A percentile compares a stretch with the other conserved stretches of the same genome.
Evolutionary conservation across 2,888 invertebrate genomes (phyloP).

Genomic region (Netelia inedita): DNA sequence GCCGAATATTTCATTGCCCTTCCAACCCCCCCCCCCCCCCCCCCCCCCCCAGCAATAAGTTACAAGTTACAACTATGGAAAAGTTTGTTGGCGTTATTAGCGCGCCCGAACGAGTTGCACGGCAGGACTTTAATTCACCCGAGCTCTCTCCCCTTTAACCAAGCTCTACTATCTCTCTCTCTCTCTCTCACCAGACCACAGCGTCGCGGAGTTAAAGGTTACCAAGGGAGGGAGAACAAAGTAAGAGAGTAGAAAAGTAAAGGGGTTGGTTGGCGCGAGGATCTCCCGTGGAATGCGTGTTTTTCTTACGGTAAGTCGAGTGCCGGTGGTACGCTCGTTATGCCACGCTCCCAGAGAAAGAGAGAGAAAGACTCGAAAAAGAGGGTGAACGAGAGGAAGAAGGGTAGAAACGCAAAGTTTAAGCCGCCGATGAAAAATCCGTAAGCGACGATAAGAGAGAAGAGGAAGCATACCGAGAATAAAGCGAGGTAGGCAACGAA

Average conservation of each 20-base stretch:
- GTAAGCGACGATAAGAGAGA: slow-evolving; percentile 19
- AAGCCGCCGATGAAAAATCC: slow-evolving; percentile 31
- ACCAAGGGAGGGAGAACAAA: slow-evolving; percentile 15
- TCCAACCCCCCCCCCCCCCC: slow-evolving; percentile 25
- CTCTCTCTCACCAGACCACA: slow-evolving; percentile 1
- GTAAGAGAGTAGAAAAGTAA: slow-evolving; percentile 31
- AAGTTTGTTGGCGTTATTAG: slow-evolving; percentile 69
- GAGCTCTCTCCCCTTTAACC: slow-evolving; percentile 19
- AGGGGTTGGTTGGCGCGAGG: slow-evolving; percentile 34
- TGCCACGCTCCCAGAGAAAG: slow-evolving; percentile 36
- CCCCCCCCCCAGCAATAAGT: slow-evolving; percentile 65
- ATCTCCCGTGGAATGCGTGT: slow-evolving; percentile 71
- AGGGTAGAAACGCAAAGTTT: slow-evolving; percentile 25
- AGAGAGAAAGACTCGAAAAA: background rate
- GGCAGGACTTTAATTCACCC: slow-evolving; percentile 66
- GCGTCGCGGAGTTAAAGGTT: slow-evolving; percentile 48
- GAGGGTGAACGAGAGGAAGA: slow-evolving; percentile 12
- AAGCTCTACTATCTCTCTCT: slow-evolving; percentile 24
- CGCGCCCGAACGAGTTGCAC: slow-evolving; percentile 58
- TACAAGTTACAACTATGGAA: slow-evolving; percentile 67
- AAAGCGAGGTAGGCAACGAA: slow-evolving; percentile 27
- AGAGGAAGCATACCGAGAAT: slow-evolving; percentile 12
- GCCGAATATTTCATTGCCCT: slow-evolving; percentile 30
- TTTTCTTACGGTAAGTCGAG: slow-evolving; percentile 78
- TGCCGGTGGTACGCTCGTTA: slow-evolving; percentile 72